Percentiles rank a stretch among this genome's conserved stretches.
Conservation (phyloP, 2,888 invertebrate species). For the Sipha maydis region DNA sequence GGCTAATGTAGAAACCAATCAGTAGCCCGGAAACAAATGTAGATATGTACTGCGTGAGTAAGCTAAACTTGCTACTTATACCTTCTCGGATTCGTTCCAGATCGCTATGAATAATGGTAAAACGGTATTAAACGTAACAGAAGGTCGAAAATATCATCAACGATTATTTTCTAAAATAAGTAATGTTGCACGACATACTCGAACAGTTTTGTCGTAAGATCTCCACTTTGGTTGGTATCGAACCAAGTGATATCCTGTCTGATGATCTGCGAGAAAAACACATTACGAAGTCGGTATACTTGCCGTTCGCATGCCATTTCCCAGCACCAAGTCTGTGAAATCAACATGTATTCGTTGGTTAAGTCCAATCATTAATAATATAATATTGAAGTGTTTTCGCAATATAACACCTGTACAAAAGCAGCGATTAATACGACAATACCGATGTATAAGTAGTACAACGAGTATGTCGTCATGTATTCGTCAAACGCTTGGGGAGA, state of each 20-base stretch:
- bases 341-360: neutral
- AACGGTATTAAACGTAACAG: neutral
- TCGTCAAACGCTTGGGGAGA: constrained; percentile 21
- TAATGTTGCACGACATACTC: constrained; percentile 67
- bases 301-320: constrained; percentile 68
- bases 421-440: constrained; percentile 69
- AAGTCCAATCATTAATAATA: neutral
- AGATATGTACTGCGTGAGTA: constrained; percentile 78
- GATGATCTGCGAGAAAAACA: constrained; percentile 67
- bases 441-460: constrained; percentile 69
- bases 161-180: neutral
- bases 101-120: constrained; percentile 70
- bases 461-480: constrained; percentile 66
- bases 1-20: constrained; percentile 82
- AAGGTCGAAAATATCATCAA: neutral
- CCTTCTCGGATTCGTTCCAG: constrained; percentile 83
- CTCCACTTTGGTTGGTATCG: constrained; percentile 68
- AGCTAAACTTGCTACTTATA: constrained; percentile 83
- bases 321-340: constrained; percentile 66
- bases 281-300: constrained; percentile 66
- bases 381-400: neutral
- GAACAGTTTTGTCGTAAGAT: constrained; percentile 69
- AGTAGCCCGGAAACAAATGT: constrained; percentile 78
- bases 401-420: constrained; percentile 67
- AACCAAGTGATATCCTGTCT: constrained; percentile 68